Evolutionary conservation across 2,888 invertebrate genomes (phyloP), one percentile per base, ranked within the genome.

Genomic region (Troilus luridus): DNA sequence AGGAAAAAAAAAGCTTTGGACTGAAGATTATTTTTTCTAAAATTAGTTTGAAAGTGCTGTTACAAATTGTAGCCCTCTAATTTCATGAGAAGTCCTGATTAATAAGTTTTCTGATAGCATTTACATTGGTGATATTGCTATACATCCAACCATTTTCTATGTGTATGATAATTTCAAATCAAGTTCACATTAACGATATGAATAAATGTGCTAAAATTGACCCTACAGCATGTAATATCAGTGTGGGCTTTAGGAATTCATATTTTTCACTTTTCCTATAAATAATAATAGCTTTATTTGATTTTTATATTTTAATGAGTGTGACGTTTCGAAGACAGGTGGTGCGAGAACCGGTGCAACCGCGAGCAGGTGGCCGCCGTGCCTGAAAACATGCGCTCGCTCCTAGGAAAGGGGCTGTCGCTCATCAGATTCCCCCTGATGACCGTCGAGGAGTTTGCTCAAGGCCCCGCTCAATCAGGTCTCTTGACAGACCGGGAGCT

Each of bases 371-470:
- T 97, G 27, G 95, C 96, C 0, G 95, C 96, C 1, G 96, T 95
- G 0, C 95, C 97, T 0, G 95, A 95, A 92, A 96, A 97, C 94
- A 96, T 97, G 93, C 94, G 97, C 92, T 94, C 94, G 91, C 96
- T 97, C 0, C 94, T 98, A 0, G 97, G 97, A 0, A 94, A 95
- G 90, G 96, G 97, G 0, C 95, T 98, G 93, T 95, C 96, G 67
- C 95, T 97, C 0, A 96, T 98, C 91, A 95, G 98, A 58, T 98
- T 97, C 94, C 97, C 98, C 0, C 94, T 97, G 54, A 98, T 98
- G 97, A 96, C 97, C 0, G 96, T 97, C 0, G 97, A 98, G 94
- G 98, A 98, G 94, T 98, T 98, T 94, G 97, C 97, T 0, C 95
- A 96, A 94, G 97, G 96, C 0, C 96, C 96, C 0, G 97, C 97